These are phyloP conservation scores for Orthosia gracilis DNA, from an alignment of 2,888 invertebrate genomes.

Conservation along the genomic window DNA sequence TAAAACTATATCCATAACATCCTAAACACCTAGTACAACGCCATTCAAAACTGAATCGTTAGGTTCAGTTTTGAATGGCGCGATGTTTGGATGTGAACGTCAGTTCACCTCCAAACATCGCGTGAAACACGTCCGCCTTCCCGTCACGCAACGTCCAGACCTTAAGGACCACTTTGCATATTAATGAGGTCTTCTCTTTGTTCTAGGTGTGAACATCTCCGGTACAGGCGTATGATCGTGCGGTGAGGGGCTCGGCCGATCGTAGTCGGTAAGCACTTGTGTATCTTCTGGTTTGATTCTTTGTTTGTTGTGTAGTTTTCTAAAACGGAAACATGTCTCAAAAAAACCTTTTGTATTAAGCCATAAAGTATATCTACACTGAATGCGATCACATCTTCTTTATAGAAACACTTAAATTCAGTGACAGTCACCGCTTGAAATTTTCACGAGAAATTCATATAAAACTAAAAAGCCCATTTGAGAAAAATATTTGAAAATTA, in stretches of 20 bases:
- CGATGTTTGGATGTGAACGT: too few species aligned
- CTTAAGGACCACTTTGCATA: conserved; percentile 58
- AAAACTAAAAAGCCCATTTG: too few species aligned
- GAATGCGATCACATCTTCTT: neutral
- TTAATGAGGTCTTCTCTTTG: conserved; percentile 60
- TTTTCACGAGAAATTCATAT: too few species aligned
- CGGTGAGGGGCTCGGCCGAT: conserved; percentile 64
- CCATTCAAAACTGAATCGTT: conserved; percentile 21
- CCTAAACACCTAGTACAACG: neutral
- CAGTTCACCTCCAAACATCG: too few species aligned
- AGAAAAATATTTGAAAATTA: too few species aligned
- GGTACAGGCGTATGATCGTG: conserved; percentile 56
- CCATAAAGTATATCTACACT: too few species aligned
- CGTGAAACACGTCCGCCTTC: conserved; percentile 33
- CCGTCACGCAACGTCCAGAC: conserved; percentile 40
- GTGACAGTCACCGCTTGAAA: too few species aligned
- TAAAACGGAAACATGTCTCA: neutral
- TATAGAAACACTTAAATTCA: too few species aligned
- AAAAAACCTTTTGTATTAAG: too few species aligned
- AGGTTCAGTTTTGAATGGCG: too few species aligned
- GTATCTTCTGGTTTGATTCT: neutral
- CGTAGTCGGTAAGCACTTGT: conserved; percentile 63
- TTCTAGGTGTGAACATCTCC: conserved; percentile 58
- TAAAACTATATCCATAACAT: neutral
- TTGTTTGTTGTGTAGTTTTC: neutral